phyloP scores from a whole-genome alignment of 2,113 vertebrate species.

The Toxotes chatareus region DNA sequence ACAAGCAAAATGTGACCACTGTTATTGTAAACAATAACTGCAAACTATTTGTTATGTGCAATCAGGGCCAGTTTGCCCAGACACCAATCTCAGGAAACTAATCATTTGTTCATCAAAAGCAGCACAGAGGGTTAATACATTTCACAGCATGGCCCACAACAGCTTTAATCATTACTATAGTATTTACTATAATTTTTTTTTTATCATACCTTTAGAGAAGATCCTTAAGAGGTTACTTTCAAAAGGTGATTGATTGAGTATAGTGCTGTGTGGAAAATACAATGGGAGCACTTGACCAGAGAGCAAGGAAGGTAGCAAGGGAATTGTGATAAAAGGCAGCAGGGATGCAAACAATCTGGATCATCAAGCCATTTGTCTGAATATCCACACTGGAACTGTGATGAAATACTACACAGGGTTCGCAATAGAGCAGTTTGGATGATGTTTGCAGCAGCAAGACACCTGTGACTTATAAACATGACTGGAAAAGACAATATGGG shows the following conservation, averaged over 20 bases:
- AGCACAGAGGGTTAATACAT: neutral
- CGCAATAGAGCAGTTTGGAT: slow-evolving; percentile 49
- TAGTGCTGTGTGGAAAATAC: slow-evolving; percentile 33
- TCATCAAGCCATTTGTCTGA: slow-evolving; percentile 57
- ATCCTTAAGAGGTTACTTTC: slow-evolving; percentile 41
- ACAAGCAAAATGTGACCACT: slow-evolving; percentile 15
- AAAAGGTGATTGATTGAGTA: slow-evolving; percentile 48
- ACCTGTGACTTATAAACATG: slow-evolving; percentile 52
- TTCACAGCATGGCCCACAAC: slow-evolving; percentile 23
- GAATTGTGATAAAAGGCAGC: slow-evolving; percentile 52
- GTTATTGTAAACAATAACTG: slow-evolving; percentile 23
- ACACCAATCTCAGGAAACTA: slow-evolving; percentile 19
- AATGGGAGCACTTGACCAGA: slow-evolving; percentile 48
- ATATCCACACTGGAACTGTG: slow-evolving; percentile 39
- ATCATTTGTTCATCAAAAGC: slow-evolving; percentile 47
- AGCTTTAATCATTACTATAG: slow-evolving; percentile 45
- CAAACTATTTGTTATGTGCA: slow-evolving; percentile 31
- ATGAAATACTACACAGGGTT: slow-evolving; percentile 59
- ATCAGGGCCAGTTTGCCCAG: slow-evolving; percentile 27
- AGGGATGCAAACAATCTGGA: slow-evolving; percentile 48
- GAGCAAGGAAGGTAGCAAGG: slow-evolving; percentile 26
- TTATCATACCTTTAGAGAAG: slow-evolving; percentile 24
- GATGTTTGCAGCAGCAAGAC: slow-evolving; percentile 61
- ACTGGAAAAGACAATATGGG: slow-evolving; percentile 47
- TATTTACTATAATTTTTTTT: slow-evolving; percentile 34